These are phyloP conservation scores for Helogale parvula DNA, from an alignment of 2,113 vertebrate species.

Conservation along the genomic window DNA sequence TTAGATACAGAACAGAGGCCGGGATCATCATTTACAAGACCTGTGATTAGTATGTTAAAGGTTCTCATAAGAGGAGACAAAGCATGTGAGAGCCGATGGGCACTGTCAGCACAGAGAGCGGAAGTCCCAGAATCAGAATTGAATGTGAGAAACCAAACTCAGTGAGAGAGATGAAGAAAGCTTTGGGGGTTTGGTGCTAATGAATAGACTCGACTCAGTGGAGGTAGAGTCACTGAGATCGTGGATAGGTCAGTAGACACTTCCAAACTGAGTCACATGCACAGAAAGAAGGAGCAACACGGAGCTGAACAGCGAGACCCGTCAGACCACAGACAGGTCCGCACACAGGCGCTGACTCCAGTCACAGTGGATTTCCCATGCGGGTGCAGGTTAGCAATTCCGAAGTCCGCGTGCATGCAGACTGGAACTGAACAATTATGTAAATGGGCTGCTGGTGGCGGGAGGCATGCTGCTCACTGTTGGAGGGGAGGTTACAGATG, in stretches of 20 bases:
- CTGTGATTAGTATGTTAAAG: not conserved
- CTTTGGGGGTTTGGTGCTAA: rapidly evolving
- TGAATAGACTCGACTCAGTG: not conserved
- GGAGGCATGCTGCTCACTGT: not conserved
- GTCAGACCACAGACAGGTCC: too few relatives aligned
- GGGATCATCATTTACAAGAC: too few relatives aligned
- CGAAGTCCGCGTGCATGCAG: not conserved
- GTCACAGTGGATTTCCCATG: not conserved
- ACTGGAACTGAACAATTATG: not conserved
- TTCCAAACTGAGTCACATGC: not conserved
- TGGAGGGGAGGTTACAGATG: not conserved
- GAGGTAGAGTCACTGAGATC: not conserved
- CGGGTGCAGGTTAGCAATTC: not conserved
- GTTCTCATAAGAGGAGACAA: not conserved
- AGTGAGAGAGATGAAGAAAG: not conserved
- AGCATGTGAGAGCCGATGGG: not conserved
- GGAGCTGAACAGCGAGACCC: not conserved
- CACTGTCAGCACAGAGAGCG: not conserved
- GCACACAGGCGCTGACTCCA: rapidly evolving
- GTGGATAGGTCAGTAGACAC: not conserved
- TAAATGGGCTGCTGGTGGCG: not conserved
- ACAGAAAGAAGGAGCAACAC: not conserved
- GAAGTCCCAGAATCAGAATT: not conserved
- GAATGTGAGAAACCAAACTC: not conserved
- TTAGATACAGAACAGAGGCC: not conserved